These are phyloP conservation scores for Ceratina calcarata DNA, from an alignment of 1,140 invertebrate genomes.

Conservation along the genomic window DNA sequence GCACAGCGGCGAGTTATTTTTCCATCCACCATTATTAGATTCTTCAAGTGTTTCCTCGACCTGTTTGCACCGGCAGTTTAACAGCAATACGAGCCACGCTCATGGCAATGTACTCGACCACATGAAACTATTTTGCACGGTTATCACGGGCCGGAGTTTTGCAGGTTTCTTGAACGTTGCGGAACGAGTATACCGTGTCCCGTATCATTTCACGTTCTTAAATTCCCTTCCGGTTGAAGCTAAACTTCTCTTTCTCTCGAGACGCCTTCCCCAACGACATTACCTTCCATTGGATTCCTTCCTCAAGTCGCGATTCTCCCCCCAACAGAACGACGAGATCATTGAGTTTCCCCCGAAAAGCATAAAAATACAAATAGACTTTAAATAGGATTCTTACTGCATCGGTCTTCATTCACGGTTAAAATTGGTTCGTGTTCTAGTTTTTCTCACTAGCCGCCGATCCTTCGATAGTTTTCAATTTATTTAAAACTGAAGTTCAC, in stretches of 20 bases:
- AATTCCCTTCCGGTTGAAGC: not conserved
- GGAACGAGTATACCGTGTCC: not conserved
- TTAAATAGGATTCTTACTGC: not conserved
- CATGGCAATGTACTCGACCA: not conserved
- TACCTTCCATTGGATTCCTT: not conserved
- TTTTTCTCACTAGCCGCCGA: no score
- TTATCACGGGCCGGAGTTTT: not conserved
- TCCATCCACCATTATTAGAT: slow-evolving; percentile 1
- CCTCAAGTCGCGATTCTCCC: not conserved
- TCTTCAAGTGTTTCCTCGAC: slow-evolving; percentile 19
- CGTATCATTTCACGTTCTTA: slow-evolving; percentile 6
- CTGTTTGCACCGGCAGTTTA: slow-evolving; percentile 16
- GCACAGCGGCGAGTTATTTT: not conserved
- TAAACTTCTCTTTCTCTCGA: not conserved
- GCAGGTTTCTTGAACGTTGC: slow-evolving; percentile 2
- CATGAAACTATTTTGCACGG: slow-evolving; percentile 21
- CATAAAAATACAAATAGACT: not conserved
- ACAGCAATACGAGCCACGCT: slow-evolving; percentile 4
- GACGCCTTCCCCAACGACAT: not conserved
- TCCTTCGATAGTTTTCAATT: not conserved
- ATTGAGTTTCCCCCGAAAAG: no score
- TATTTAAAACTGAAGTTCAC: not conserved
- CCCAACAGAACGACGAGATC: not conserved
- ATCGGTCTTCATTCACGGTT: no score
- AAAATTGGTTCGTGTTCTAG: no score